Base-by-base conservation (phyloP, 2,888 invertebrate species). In the Poecilus cupreus region DNA sequence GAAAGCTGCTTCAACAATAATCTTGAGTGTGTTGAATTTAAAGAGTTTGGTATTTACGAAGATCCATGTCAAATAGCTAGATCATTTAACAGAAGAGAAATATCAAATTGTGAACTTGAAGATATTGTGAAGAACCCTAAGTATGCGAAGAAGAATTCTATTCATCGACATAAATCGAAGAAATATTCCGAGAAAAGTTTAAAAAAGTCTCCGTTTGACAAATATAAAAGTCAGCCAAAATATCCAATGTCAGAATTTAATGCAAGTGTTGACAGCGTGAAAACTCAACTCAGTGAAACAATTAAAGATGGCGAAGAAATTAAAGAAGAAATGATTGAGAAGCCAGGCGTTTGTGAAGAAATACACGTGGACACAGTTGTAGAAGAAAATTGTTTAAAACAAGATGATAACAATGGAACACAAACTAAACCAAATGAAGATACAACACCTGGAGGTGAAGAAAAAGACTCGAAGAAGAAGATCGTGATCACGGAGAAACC, bases 321-420 rank as follows among this genome's bases (percentile, higher is more conserved):
- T 54, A 68, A 54, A 77, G 70, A 72, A 68, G 77, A 81, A 64
- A 13, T 76, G 1, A 68, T 79, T 11, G 79, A 79, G 13, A 24
- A 32, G 32, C 79, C 79, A 32, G 32, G 11, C 2, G 18, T 20
- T 51, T 49, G 60, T 8, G 80, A 80, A 68, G 82, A 82, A 76
- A 64, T 80, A 20, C 32, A 26, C 43, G 72, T 72, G 6, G 57
- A 70, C n/a, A 46, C 51, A 46, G 18, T 68, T 16, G 43, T 82
- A n/a, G 10, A 57, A 72, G 37, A 74, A 24, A 4, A 32, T 11
- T 20, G 24, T n/a, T 10, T 4, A 43, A 1, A 74, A 82, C n/a
- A 57, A 78, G 18, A n/a, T n/a, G n/a, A n/a, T n/a, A n/a, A n/a
- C n/a, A n/a, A n/a, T n/a, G n/a, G n/a, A n/a, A n/a, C n/a, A n/a